Evolutionary conservation across 92 coral and sea anemone species (phyloP).

Genomic region (Epizoanthus rinbou): DNA sequence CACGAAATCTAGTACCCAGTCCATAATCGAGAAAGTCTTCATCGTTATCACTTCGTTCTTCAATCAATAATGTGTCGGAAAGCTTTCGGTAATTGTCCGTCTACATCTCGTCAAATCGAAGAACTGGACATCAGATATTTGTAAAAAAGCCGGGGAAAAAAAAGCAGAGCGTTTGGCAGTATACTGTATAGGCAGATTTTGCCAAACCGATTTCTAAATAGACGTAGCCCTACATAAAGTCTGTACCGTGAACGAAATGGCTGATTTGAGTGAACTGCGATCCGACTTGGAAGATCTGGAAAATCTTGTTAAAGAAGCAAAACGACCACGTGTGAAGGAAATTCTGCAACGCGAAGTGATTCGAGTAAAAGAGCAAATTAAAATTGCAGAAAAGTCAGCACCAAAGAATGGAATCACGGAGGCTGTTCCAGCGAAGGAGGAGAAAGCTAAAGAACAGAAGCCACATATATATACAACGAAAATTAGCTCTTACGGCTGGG

Average conservation of each 20-base stretch:
- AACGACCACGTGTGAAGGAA: constrained; percentile 73
- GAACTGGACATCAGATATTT: too few species aligned
- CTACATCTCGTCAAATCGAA: background rate
- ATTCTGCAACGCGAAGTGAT: constrained; percentile 70
- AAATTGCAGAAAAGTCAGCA: constrained; percentile 21
- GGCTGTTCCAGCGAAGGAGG: constrained; percentile 19
- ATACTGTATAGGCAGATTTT: too few species aligned
- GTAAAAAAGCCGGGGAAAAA: too few species aligned
- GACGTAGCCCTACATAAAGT: background rate
- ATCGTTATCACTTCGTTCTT: background rate
- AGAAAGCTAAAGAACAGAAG: constrained; percentile 50
- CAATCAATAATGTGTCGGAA: constrained; percentile 10
- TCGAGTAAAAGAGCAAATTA: constrained; percentile 65
- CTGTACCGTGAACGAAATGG: constrained; percentile 49
- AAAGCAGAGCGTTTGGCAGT: too few species aligned
- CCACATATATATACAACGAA: constrained; percentile 54
- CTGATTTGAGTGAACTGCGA: constrained; percentile 54
- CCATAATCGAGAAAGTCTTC: background rate
- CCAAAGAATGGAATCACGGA: background rate
- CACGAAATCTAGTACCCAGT: constrained; percentile 42
- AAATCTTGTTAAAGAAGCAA: constrained; percentile 57
- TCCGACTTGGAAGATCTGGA: constrained; percentile 63
- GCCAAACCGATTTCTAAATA: too few species aligned
- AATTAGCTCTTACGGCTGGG: constrained; percentile 87
- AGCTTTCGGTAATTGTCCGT: background rate